Conservation (phyloP, 2,113 vertebrate species). For the Camelus bactrianus region DNA sequence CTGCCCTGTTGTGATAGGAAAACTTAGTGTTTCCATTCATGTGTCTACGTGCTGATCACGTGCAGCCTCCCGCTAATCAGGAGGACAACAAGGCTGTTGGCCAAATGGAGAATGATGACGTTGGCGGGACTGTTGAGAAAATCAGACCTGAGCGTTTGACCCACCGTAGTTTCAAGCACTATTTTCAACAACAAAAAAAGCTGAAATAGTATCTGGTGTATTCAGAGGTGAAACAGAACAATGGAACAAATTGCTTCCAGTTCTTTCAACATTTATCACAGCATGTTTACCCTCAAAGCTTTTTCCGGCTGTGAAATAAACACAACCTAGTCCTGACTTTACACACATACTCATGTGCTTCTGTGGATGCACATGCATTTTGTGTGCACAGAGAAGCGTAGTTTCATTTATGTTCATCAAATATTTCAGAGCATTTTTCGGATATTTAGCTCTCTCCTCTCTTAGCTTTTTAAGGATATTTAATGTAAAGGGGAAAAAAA, state of each 20-base stretch:
- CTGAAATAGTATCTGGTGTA: not conserved
- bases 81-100: not conserved
- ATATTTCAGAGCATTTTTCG: conserved; percentile 64
- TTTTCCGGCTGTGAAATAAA: conserved; percentile 47
- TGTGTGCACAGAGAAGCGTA: conserved; percentile 54
- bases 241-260: not conserved
- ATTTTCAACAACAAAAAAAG: not conserved
- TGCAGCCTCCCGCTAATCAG: not conserved
- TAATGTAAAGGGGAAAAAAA: conserved; percentile 65
- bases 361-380: not conserved
- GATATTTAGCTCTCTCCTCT: conserved; percentile 49
- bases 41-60: not conserved
- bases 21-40: not conserved
- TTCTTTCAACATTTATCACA: conserved; percentile 56
- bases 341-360: not conserved
- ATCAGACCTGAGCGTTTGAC: not conserved
- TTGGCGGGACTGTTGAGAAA: not conserved
- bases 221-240: not conserved
- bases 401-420: conserved; percentile 65
- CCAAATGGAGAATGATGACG: not conserved
- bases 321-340: conserved; percentile 49
- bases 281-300: conserved; percentile 19
- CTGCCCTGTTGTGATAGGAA: not conserved
- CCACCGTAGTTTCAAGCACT: not conserved
- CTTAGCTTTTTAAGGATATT: conserved; percentile 62